Conservation (phyloP, 1,140 invertebrate genomes). For the Zaprionus kolodkinae region DNA sequence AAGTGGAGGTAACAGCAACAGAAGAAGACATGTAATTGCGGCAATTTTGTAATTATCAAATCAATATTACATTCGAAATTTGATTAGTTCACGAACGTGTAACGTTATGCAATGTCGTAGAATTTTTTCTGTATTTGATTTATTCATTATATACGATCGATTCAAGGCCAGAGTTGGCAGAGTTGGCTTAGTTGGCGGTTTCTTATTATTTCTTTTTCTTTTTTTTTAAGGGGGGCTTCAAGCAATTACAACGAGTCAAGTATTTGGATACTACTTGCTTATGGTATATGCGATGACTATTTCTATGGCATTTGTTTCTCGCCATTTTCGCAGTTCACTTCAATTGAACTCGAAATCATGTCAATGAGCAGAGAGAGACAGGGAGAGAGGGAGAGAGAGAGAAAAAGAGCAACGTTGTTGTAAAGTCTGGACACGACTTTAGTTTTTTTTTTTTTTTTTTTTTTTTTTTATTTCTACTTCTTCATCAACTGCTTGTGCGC, state of each 20-base stretch:
- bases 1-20: neutral
- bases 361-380: no score
- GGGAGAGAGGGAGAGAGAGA: no score
- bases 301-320: conserved; percentile 43
- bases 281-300: conserved; percentile 23
- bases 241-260: conserved; percentile 5
- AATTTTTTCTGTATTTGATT: neutral
- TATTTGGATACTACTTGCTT: conserved; percentile 8
- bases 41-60: conserved; percentile 23
- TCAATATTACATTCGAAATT: conserved; percentile 24
- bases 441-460: conserved; percentile 2
- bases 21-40: conserved; percentile 3
- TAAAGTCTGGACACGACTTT: conserved; percentile 43
- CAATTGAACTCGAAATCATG: conserved; percentile 57
- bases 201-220: neutral
- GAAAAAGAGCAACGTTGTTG: conserved; percentile 39
- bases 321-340: conserved; percentile 55
- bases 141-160: conserved; percentile 5
- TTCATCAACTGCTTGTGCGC: no score
- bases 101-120: neutral
- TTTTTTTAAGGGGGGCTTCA: neutral
- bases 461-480: no score
- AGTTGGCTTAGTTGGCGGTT: neutral
- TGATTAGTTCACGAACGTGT: neutral
- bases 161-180: conserved; percentile 13